Percentiles rank a stretch among this genome's conserved stretches.
Conservation (phyloP, 92 coral and sea anemone genomes). For the Phenganax marumi region DNA sequence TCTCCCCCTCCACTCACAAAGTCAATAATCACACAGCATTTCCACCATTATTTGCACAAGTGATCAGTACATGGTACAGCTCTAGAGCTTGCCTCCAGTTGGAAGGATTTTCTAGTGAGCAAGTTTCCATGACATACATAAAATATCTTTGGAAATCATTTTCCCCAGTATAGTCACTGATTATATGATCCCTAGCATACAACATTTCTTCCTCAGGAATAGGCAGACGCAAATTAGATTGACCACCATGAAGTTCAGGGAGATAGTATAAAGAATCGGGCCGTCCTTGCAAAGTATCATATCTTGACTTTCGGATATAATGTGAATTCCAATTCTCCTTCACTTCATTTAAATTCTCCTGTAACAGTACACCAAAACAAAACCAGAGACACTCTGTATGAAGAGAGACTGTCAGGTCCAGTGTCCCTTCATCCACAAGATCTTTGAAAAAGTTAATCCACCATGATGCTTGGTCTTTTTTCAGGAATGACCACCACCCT, state of each 20-base stretch:
- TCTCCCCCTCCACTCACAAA: neutral
- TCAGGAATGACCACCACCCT: conserved; percentile 29
- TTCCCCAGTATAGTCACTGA: conserved; percentile 44
- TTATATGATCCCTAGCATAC: conserved; percentile 54
- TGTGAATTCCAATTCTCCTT: conserved; percentile 25
- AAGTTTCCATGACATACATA: conserved; percentile 49
- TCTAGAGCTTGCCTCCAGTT: conserved; percentile 52
- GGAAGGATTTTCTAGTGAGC: conserved; percentile 46
- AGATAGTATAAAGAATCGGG: conserved; percentile 25
- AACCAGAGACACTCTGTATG: conserved; percentile 23
- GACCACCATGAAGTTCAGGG: conserved; percentile 24
- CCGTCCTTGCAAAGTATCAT: conserved; percentile 16
- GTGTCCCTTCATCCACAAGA: conserved; percentile 13
- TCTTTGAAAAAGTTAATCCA: conserved; percentile 29
- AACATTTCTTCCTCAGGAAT: conserved; percentile 51
- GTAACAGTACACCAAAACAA: conserved; percentile 15
- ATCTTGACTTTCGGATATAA: conserved; percentile 7
- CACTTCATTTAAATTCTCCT: conserved; percentile 20
- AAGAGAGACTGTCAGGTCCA: conserved; percentile 1
- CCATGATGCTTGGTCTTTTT: conserved; percentile 17
- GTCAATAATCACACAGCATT: neutral
- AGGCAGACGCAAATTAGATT: conserved; percentile 45
- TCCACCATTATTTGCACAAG: conserved; percentile 44
- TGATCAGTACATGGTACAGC: conserved; percentile 41
- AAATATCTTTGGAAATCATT: conserved; percentile 61